phyloP scores from a whole-genome alignment of 2,888 invertebrate genomes.

The Eubasilissa splendida region DNA sequence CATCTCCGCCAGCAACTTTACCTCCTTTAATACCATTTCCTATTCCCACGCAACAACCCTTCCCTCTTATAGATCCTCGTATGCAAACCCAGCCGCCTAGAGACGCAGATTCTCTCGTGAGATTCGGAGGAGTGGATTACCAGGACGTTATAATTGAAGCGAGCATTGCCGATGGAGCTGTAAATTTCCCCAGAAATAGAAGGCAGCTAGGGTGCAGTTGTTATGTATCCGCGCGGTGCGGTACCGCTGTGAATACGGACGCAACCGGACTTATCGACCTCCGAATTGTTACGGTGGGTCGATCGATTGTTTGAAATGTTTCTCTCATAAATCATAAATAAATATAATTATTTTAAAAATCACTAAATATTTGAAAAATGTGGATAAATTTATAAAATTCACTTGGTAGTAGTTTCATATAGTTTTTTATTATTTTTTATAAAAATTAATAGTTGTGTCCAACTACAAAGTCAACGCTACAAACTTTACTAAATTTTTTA shows the following conservation, averaged over 20 bases:
- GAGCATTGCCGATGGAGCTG: constrained; percentile 62
- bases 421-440: too few relatives aligned
- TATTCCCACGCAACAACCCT: constrained; percentile 53
- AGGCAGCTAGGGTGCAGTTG: constrained; percentile 63
- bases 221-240: constrained; percentile 66
- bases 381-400: too few relatives aligned
- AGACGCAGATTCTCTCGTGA: constrained; percentile 59
- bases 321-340: too few relatives aligned
- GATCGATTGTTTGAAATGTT: too few relatives aligned
- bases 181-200: constrained; percentile 39
- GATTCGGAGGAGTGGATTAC: constrained; percentile 47
- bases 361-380: too few relatives aligned
- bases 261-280: constrained; percentile 76
- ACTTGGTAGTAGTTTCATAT: too few relatives aligned
- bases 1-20: too few relatives aligned
- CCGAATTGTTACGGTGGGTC: constrained; percentile 75
- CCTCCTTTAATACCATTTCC: constrained; percentile 58
- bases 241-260: constrained; percentile 62
- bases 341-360: too few relatives aligned
- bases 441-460: too few relatives aligned
- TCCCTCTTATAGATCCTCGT: constrained; percentile 67
- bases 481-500: too few relatives aligned
- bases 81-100: constrained; percentile 67
- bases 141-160: constrained; percentile 59
- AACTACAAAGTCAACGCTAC: too few relatives aligned